Percentiles rank a stretch among this genome's conserved stretches.
These are phyloP conservation scores for Calcarius ornatus DNA, from an alignment of 2,113 vertebrate genomes.

Conservation along the genomic window DNA sequence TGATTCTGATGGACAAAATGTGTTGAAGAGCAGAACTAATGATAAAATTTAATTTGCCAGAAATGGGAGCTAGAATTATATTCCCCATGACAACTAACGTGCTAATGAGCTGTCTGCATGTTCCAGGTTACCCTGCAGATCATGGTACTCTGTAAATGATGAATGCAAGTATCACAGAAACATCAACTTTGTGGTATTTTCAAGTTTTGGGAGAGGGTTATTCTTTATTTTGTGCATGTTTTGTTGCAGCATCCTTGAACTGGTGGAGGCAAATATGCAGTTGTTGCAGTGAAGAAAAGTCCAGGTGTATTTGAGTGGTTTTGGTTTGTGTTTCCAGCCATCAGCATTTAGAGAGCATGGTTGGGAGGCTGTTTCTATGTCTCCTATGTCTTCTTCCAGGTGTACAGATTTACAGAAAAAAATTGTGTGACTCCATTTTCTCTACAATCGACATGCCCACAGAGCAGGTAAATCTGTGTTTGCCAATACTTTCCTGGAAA, in stretches of 20 bases:
- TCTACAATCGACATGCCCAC: neutral
- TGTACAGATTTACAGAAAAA: neutral
- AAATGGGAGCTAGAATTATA: neutral
- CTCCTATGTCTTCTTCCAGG: neutral
- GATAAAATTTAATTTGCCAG: neutral
- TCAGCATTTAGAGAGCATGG: neutral
- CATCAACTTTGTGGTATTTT: fast-evolving
- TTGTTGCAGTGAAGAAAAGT: neutral
- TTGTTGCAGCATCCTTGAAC: neutral
- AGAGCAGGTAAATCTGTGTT: neutral
- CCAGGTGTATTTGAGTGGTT: neutral
- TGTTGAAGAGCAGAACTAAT: neutral
- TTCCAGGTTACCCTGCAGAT: neutral
- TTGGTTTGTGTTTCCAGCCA: neutral
- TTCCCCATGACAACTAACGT: neutral
- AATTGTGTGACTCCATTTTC: neutral
- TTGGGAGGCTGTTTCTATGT: neutral
- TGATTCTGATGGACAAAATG: neutral
- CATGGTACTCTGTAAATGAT: neutral
- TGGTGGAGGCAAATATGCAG: fast-evolving
- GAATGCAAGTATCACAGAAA: neutral
- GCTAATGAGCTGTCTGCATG: neutral
- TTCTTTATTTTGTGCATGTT: neutral
- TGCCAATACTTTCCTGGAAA: neutral
- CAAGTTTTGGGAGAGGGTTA: neutral